Conservation (phyloP, 2,797 vertebrate genomes). For the Simalia tracyae region DNA sequence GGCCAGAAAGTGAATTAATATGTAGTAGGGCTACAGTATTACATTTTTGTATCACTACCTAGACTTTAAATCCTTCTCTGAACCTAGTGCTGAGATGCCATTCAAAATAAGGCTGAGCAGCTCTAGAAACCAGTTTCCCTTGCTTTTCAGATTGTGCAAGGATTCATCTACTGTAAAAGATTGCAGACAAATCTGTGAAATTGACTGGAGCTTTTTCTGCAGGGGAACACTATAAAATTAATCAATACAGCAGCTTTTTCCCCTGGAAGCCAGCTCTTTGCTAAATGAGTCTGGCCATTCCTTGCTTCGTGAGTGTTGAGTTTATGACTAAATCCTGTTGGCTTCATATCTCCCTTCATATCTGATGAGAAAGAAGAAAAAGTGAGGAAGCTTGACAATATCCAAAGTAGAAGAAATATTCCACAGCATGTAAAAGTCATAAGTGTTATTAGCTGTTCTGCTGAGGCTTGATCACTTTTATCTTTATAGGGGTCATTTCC, state of each 20-base stretch:
- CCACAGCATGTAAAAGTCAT: background rate
- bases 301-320: background rate
- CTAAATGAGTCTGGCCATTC: background rate
- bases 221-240: background rate
- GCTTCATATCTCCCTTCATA: background rate
- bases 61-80: background rate
- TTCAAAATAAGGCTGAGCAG: background rate
- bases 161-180: background rate
- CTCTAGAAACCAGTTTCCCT: background rate
- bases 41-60: background rate
- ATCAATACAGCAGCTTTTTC: background rate
- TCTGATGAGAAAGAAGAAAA: background rate
- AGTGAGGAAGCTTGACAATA: background rate
- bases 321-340: background rate
- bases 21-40: background rate
- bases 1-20: background rate
- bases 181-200: background rate
- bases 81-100: background rate
- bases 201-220: background rate
- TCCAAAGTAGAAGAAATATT: background rate
- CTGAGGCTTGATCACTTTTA: background rate
- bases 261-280: background rate
- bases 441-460: background rate
- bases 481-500: background rate
- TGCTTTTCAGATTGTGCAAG: background rate